These are phyloP conservation scores for Aleiodes leptofemur DNA, from an alignment of 2,888 invertebrate species.

Conservation along the genomic window DNA sequence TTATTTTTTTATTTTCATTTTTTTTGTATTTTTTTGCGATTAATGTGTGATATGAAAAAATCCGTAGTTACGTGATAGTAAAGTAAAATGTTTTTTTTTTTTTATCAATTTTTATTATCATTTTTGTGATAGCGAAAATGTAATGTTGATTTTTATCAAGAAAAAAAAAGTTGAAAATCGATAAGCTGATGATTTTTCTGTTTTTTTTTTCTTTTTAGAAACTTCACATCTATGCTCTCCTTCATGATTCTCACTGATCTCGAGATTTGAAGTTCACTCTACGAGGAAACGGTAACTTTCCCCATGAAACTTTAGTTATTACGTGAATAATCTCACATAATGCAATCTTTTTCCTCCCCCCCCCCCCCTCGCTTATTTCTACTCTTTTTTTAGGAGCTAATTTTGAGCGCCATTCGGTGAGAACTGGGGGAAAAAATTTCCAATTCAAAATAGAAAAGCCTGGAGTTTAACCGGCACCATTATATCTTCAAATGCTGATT, in stretches of 20 bases:
- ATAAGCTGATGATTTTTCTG: background rate
- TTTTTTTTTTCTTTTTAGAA: background rate
- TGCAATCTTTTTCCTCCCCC: background rate
- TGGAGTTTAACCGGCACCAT: constrained; percentile 1
- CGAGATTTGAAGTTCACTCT: no score
- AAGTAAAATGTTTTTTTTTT: background rate
- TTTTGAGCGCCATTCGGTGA: constrained; percentile 5
- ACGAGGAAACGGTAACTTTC: constrained; percentile 1
- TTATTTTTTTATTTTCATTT: constrained; percentile 20
- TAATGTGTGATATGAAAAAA: no score
- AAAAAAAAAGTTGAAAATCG: background rate
- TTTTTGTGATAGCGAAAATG: no score
- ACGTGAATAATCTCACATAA: constrained; percentile 18
- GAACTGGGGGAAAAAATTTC: background rate
- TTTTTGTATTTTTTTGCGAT: background rate
- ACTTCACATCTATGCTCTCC: background rate
- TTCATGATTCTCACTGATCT: background rate
- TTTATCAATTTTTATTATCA: constrained; percentile 2
- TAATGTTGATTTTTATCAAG: no score
- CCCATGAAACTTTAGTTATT: constrained; percentile 21
- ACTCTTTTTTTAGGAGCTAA: constrained; percentile 3
- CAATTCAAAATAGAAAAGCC: constrained; percentile 18
- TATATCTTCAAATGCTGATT: no score
- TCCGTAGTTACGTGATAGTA: constrained; percentile 11
- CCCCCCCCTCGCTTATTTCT: no score